phyloP scores from a whole-genome alignment of 2,888 invertebrate species.

The Abrostola triplasia region DNA sequence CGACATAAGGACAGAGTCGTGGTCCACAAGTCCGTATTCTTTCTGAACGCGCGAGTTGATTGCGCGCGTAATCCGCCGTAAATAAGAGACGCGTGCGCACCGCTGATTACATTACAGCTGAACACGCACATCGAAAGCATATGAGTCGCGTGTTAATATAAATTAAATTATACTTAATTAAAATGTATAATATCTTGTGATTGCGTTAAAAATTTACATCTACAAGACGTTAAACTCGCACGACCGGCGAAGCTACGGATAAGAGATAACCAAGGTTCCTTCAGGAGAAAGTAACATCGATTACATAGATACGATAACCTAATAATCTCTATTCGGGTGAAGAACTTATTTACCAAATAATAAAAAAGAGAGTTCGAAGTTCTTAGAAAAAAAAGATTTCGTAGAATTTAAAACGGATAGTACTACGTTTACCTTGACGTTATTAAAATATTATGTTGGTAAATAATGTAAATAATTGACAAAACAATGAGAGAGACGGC shows the following conservation, averaged over 20 bases:
- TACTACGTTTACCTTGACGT: too few species aligned
- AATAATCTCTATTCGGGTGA: too few species aligned
- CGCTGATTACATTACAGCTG: slow-evolving; percentile 79
- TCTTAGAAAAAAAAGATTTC: too few species aligned
- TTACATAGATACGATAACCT: too few species aligned
- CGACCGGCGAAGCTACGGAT: too few species aligned
- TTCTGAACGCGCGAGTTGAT: slow-evolving; percentile 68
- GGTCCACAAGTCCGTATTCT: slow-evolving; percentile 60
- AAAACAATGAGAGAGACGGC: slow-evolving; percentile 14
- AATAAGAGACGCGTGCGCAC: slow-evolving; percentile 83
- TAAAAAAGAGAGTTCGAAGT: too few species aligned
- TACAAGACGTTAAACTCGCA: background rate
- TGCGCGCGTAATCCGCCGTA: slow-evolving; percentile 85
- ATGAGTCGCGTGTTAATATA: slow-evolving; percentile 64
- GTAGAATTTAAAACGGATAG: too few species aligned
- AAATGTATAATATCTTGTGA: slow-evolving; percentile 13
- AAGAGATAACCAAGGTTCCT: too few species aligned
- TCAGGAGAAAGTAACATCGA: too few species aligned
- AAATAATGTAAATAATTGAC: background rate
- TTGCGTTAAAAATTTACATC: background rate
- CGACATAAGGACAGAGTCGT: slow-evolving; percentile 47
- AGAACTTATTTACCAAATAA: too few species aligned
- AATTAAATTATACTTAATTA: slow-evolving; percentile 51
- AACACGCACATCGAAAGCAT: slow-evolving; percentile 65
- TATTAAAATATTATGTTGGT: too few species aligned